Evolutionary conservation across 2,888 invertebrate genomes (phyloP).

Genomic region (Silvanus unidentatus): DNA sequence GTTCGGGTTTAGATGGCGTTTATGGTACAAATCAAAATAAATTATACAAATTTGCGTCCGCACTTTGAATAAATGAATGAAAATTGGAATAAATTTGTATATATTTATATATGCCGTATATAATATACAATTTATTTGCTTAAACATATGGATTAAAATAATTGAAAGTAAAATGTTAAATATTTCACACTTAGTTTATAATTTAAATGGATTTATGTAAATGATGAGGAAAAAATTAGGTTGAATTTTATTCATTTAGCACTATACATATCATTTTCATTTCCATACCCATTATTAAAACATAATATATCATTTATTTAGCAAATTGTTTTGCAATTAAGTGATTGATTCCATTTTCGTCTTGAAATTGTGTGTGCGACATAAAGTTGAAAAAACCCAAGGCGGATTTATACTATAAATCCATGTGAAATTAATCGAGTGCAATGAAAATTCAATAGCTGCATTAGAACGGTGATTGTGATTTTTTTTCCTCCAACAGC

Average conservation of each 20-base stretch:
- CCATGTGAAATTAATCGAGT: slow-evolving; percentile 13
- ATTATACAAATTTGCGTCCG: neutral
- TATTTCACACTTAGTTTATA: slow-evolving; percentile 19
- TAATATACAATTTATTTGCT: slow-evolving; percentile 18
- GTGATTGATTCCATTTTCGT: neutral
- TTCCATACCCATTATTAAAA: neutral
- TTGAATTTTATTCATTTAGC: slow-evolving; percentile 13
- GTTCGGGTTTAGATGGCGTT: neutral
- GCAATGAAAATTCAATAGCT: slow-evolving; percentile 24
- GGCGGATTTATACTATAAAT: neutral
- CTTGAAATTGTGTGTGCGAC: neutral
- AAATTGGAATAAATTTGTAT: slow-evolving; percentile 22
- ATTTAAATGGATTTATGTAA: slow-evolving; percentile 20
- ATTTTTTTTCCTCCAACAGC: slow-evolving; percentile 13
- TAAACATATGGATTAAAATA: slow-evolving; percentile 22
- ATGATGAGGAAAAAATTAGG: slow-evolving; percentile 17
- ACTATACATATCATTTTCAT: no score
- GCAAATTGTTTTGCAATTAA: neutral
- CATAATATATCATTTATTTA: neutral
- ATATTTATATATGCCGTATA: slow-evolving; percentile 5
- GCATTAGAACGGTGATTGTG: slow-evolving; percentile 8
- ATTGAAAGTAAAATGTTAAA: slow-evolving; percentile 22
- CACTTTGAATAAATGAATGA: slow-evolving; percentile 18
- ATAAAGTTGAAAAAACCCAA: neutral
- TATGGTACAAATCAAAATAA: neutral